Base-by-base conservation (phyloP, 2,797 vertebrate genomes). In the Pteropus rufus region DNA sequence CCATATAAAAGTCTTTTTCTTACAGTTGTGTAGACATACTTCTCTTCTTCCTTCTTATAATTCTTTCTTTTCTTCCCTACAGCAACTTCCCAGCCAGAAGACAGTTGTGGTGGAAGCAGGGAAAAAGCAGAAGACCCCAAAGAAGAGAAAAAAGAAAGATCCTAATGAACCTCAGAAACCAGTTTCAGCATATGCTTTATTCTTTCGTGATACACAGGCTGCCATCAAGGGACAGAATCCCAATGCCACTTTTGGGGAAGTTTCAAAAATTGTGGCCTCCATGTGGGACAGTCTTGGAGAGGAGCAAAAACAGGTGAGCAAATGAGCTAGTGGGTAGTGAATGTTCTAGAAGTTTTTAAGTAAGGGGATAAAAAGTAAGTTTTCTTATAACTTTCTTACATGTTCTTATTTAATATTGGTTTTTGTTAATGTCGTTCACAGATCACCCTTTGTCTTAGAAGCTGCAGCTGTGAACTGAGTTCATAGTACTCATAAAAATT, bases 271-370 rank as follows among this genome's bases (percentile, higher is more conserved):
- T 0, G 99, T 99, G 86, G 99, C 99, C 12, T 99, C 99, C 83
- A 99, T 99, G 99, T 99, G 99, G 99, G 99, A 99, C 98, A 99
- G 99, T 97, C 98, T 99, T 90, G 99, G 99, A 64, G 99, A 99
- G 94, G 99, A 99, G 91, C 99, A 99, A 98, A 99, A 99, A 93
- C 99, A 99, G 98, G 99, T 99, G 52, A 39, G 65, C 34, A 80
- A 10, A 44, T 93, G 18, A 96, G 76, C 23, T 58, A 77, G 11
- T 34, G 21, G 54, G 52, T 29, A 79, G 9, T 73, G 23, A 79
- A 86, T 77, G n/a, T 85, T 92, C 44, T 19, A 82, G 24, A 93
- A 85, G 29, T 54, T 80, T 80, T 76, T 79, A 76, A 73, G 31
- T 83, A 92, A 76, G 11, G 31, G 31, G 26, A 87, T 65, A 46